Evolutionary conservation across 1,140 invertebrate species (phyloP), one percentile per base, ranked within the genome.

Genomic region (Dinothrombium tinctorium): DNA sequence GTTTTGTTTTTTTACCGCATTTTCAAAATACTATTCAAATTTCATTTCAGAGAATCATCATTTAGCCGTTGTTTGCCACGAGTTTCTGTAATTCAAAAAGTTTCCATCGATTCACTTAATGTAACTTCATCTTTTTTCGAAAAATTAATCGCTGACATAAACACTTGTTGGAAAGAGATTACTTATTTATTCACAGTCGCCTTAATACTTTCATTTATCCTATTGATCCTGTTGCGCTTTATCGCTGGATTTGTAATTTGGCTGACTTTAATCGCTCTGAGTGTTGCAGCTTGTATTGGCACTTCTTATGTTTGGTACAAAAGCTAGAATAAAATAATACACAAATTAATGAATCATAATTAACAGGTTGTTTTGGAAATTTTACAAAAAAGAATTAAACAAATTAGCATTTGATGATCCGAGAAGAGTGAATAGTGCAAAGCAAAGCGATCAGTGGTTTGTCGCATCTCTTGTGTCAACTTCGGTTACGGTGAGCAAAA

Each of bases 241-340:
- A 43, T 59, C 33, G 59, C 60, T 3, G 48, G 54, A 7, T 41
- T 61, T 26, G 51, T 79, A 15, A 68, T 79, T 38, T 78, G 73
- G 68, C 14, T 26, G 11, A 35, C 41, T 15, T 26, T 42, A 7
- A 53, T 66, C 23, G 60, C 67, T 2, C 62, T 67, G 8, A 58
- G 69, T 14, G 23, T 72, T 2, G 67, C 65, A 9, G 67, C 66
- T 32, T 54, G 73, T 22, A 64, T 56, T 45, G 66, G 63, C 42
- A 68, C 74, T 20, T 60, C 62, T 22, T 69, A 67, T 46, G 56
- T 78, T 25, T 81, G 76, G 76, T 73, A 64, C 64, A 57, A 15
- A 21, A 4, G 11, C 5, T 32, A 14, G 5, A 12, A 7, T 32
- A n/a, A 7, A 32, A 4, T 32, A 12, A 12, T 32, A 14, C 5